These are phyloP conservation scores for Drosophila colorata DNA, from an alignment of 2,888 invertebrate genomes.

Conservation along the genomic window DNA sequence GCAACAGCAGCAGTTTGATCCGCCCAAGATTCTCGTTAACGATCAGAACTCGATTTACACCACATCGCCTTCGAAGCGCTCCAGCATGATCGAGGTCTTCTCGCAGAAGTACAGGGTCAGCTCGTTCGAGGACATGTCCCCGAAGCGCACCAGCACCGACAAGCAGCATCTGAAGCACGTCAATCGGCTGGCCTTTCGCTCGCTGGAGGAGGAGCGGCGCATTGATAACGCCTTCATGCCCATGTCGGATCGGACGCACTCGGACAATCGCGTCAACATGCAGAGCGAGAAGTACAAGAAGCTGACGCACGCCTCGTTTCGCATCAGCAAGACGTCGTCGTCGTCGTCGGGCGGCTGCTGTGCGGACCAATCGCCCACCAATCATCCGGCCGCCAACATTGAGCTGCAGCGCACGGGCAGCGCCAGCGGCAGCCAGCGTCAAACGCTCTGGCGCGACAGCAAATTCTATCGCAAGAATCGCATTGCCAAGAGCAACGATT, in stretches of 20 bases:
- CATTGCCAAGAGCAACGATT: constrained; percentile 85
- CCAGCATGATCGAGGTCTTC: constrained; percentile 85
- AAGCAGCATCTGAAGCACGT: constrained; percentile 83
- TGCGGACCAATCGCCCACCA: constrained; percentile 61
- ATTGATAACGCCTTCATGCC: constrained; percentile 85
- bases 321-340: constrained; percentile 83
- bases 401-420: constrained; percentile 79
- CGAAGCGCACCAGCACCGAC: constrained; percentile 70
- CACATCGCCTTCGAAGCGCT: constrained; percentile 85
- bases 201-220: constrained; percentile 85
- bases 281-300: constrained; percentile 85
- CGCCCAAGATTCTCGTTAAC: constrained; percentile 85
- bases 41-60: constrained; percentile 85
- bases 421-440: constrained; percentile 74
- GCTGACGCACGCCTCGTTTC: constrained; percentile 84
- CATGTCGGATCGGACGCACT: constrained; percentile 84
- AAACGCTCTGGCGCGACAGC: constrained; percentile 85
- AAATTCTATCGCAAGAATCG: constrained; percentile 85
- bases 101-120: constrained; percentile 85
- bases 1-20: constrained; percentile 83
- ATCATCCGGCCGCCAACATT: constrained; percentile 58
- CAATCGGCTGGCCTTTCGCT: constrained; percentile 84
- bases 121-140: constrained; percentile 85
- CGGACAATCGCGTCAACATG: constrained; percentile 84
- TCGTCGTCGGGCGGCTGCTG: constrained; percentile 74